A percentile compares a stretch with the other conserved stretches of the same genome.
Evolutionary conservation across 2,113 vertebrate species (phyloP).

Genomic region (Brachionichthys hirsutus): DNA sequence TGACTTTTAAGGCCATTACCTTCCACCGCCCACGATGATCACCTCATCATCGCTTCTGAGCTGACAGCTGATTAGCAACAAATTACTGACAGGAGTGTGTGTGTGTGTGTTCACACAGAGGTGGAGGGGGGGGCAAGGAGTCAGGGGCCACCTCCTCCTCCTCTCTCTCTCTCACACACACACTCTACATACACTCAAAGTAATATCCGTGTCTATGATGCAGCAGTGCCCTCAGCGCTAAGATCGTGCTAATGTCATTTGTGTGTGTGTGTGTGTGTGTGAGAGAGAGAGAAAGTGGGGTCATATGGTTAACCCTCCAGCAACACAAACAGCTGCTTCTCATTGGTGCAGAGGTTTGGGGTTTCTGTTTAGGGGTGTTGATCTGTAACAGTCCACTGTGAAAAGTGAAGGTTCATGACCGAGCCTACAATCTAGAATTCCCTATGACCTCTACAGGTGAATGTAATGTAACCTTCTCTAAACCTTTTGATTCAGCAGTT

Average conservation of each 20-base stretch:
- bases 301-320: conserved; percentile 31
- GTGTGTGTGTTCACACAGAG: not conserved
- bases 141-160: conserved; percentile 25
- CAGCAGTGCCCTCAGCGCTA: conserved; percentile 21
- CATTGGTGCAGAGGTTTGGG: conserved; percentile 33
- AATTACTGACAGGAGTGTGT: conserved; percentile 86
- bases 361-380: conserved; percentile 6
- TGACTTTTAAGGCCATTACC: conserved; percentile 99
- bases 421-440: too few species aligned
- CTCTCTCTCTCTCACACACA: not conserved
- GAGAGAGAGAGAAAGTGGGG: conserved; percentile 31
- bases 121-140: conserved; percentile 22
- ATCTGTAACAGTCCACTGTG: not conserved
- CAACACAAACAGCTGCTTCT: conserved; percentile 49
- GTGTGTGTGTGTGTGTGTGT: too few species aligned
- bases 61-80: conserved; percentile 99
- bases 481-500: too few species aligned
- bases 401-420: too few species aligned
- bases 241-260: conserved; percentile 61
- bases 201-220: conserved; percentile 52
- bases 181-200: conserved; percentile 27
- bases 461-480: too few species aligned
- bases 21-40: conserved; percentile 87
- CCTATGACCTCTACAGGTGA: too few species aligned
- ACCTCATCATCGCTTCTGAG: conserved; percentile 87